phyloP scores from a whole-genome alignment of 1,140 invertebrate genomes.

The Cryptotermes secundus region DNA sequence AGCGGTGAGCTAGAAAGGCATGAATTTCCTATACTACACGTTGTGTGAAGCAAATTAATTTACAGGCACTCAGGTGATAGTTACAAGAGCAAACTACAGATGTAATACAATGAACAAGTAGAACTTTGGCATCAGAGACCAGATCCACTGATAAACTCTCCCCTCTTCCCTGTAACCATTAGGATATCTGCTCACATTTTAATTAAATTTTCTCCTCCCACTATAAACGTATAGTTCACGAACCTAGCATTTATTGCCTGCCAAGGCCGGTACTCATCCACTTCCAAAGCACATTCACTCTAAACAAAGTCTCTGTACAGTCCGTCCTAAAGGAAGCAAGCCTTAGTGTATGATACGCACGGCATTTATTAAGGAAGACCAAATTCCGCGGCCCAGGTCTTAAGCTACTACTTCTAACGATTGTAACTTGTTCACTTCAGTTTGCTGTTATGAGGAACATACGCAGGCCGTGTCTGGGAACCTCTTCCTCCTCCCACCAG shows the following conservation, averaged over 20 bases:
- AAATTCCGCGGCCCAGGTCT: no score
- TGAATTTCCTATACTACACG: no score
- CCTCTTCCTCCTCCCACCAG: no score
- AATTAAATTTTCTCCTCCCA: not conserved
- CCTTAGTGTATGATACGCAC: no score
- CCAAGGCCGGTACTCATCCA: not conserved
- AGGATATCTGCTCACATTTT: not conserved
- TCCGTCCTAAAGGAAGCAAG: no score
- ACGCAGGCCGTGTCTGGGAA: no score
- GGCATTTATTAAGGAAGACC: no score
- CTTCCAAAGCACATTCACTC: not conserved
- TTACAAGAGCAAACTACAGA: not conserved
- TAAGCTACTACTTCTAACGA: no score
- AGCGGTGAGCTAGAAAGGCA: no score
- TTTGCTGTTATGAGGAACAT: no score
- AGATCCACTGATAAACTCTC: not conserved
- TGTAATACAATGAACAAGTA: not conserved
- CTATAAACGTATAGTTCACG: not conserved
- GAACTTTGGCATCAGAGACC: not conserved
- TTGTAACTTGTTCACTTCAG: no score
- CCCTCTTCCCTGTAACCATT: not conserved
- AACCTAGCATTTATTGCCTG: not conserved
- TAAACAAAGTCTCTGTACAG: not conserved
- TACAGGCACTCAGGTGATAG: not conserved
- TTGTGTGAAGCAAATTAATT: no score